These are phyloP conservation scores for Anomalospiza imberbis DNA, from an alignment of 2,797 vertebrate genomes.

Conservation along the genomic window DNA sequence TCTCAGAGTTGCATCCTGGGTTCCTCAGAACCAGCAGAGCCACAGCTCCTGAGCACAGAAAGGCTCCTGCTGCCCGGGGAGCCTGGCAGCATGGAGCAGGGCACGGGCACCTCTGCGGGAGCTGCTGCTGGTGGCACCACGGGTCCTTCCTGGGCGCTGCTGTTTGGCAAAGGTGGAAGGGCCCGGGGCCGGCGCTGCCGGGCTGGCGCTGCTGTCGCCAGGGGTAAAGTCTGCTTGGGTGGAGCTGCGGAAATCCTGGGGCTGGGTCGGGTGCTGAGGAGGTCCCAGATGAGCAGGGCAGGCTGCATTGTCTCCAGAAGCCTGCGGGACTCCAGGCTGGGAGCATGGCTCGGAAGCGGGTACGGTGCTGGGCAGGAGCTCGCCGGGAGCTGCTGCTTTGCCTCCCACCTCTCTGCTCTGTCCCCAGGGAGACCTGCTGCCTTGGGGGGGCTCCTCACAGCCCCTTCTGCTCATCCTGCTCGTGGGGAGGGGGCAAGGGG, in stretches of 20 bases:
- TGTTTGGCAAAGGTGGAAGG: not conserved
- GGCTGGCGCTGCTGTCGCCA: not conserved
- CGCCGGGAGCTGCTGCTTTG: not conserved
- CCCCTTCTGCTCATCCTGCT: not conserved
- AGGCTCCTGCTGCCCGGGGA: accelerated
- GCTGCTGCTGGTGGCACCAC: not conserved
- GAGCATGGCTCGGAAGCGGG: constrained; percentile 57
- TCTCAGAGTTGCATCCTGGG: not conserved
- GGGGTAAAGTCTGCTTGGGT: constrained; percentile 20
- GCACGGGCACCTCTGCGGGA: accelerated
- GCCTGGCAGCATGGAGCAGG: not conserved
- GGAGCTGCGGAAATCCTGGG: constrained; percentile 16
- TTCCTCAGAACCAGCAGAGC: not conserved
- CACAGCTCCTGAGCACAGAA: accelerated
- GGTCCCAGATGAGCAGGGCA: not conserved
- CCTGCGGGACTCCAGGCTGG: not conserved
- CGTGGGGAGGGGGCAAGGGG: accelerated
- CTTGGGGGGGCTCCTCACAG: not conserved
- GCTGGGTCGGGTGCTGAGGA: not conserved
- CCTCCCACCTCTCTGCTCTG: not conserved
- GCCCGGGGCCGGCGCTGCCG: accelerated
- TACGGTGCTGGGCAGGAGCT: not conserved
- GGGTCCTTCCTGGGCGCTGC: not conserved
- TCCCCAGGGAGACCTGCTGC: not conserved
- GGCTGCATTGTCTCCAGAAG: not conserved